Percentiles rank a stretch among this genome's conserved stretches.
These are phyloP conservation scores for Hyles vespertilio DNA, from an alignment of 1,140 invertebrate genomes.

Conservation along the genomic window DNA sequence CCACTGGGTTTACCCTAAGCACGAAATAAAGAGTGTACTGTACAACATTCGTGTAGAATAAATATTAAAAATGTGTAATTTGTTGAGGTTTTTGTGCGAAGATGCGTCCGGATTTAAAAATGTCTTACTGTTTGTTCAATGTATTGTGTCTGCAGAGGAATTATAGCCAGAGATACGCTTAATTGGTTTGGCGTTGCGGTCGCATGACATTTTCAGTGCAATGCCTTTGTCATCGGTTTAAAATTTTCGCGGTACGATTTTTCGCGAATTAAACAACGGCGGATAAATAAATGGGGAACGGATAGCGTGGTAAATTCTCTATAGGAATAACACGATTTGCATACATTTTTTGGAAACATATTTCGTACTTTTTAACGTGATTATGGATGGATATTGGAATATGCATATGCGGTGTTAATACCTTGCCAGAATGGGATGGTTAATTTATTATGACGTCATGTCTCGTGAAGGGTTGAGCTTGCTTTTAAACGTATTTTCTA, in stretches of 20 bases:
- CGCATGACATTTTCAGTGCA: slow-evolving; percentile 65
- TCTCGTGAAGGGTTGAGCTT: too few species aligned
- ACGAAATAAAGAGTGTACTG: not conserved
- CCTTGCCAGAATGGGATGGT: too few species aligned
- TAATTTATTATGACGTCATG: too few species aligned
- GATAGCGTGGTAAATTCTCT: not conserved
- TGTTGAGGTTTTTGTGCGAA: slow-evolving; percentile 12
- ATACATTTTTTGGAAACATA: too few species aligned
- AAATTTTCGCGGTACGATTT: slow-evolving; percentile 44
- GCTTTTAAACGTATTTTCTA: too few species aligned
- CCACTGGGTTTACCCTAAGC: slow-evolving; percentile 12
- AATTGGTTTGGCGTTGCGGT: slow-evolving; percentile 70
- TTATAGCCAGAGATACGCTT: slow-evolving; percentile 66
- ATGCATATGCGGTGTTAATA: too few species aligned
- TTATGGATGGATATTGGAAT: too few species aligned
- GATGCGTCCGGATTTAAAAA: slow-evolving; percentile 9
- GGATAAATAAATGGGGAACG: slow-evolving; percentile 29
- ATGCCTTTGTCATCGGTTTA: slow-evolving; percentile 67
- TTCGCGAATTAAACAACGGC: slow-evolving; percentile 49
- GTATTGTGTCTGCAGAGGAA: slow-evolving; percentile 30
- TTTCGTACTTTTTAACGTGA: too few species aligned
- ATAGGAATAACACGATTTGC: too few species aligned
- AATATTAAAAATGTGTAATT: not conserved
- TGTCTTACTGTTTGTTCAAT: not conserved
- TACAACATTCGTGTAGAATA: not conserved